Evolutionary conservation across 1,140 invertebrate species (phyloP).

Genomic region (Brachionus rubens): DNA sequence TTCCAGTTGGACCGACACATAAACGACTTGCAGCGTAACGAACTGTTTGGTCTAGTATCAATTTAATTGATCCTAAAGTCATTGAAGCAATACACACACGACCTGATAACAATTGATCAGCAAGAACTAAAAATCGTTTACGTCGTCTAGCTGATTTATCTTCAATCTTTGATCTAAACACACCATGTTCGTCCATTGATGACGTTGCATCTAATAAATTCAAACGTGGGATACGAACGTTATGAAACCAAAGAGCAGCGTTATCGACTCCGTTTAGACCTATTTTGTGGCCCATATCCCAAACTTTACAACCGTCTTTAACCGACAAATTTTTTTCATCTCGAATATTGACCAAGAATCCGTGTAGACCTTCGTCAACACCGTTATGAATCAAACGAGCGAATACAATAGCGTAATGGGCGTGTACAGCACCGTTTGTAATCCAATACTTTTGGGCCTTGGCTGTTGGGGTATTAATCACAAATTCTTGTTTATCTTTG

Average conservation of each 20-base stretch:
- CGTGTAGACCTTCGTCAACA: constrained; percentile 54
- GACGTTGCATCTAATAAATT: constrained; percentile 54
- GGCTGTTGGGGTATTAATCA: constrained; percentile 54
- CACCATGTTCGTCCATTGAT: constrained; percentile 51
- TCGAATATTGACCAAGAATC: constrained; percentile 55
- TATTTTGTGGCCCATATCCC: constrained; percentile 60
- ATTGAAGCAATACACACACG: constrained; percentile 57
- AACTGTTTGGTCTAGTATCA: constrained; percentile 46
- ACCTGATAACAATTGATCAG: constrained; percentile 57
- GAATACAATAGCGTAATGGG: constrained; percentile 56
- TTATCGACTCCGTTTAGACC: constrained; percentile 59
- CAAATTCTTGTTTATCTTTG: constrained; percentile 51
- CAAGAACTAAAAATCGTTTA: constrained; percentile 56
- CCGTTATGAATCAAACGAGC: constrained; percentile 52
- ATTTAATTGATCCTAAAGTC: constrained; percentile 53
- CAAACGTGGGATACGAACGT: constrained; percentile 54
- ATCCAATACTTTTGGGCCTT: constrained; percentile 59
- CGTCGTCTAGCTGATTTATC: constrained; percentile 48
- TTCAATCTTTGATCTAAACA: constrained; percentile 26
- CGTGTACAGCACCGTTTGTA: constrained; percentile 58
- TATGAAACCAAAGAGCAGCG: constrained; percentile 55
- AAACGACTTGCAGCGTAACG: constrained; percentile 55
- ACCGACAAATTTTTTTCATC: constrained; percentile 49
- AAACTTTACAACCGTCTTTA: constrained; percentile 53
- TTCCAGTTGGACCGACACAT: constrained; percentile 55